Conservation (phyloP, 2,888 invertebrate species). For the Oligia latruncula region DNA sequence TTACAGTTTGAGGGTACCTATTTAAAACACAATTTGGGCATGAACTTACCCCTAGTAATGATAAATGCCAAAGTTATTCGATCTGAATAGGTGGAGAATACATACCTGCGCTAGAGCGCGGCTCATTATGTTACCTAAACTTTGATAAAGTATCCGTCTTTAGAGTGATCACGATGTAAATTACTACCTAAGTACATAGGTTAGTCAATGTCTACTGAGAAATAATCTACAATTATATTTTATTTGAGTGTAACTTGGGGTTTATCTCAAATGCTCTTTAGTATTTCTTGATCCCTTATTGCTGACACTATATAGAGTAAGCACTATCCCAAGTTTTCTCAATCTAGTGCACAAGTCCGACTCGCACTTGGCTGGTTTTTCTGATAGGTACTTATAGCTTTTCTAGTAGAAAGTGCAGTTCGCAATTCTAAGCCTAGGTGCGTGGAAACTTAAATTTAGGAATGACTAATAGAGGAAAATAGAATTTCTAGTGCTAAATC, state of each 20-base stretch:
- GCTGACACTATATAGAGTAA: too few relatives aligned
- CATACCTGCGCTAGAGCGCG: background rate
- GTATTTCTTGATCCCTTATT: too few relatives aligned
- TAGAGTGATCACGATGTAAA: background rate
- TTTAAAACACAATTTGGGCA: background rate
- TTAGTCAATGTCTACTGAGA: background rate
- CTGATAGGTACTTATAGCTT: background rate
- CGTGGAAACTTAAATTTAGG: constrained; percentile 1
- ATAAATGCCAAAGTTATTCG: constrained; percentile 19
- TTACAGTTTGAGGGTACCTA: background rate
- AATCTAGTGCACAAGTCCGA: background rate
- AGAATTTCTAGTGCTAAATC: background rate
- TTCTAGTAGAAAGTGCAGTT: constrained; percentile 1
- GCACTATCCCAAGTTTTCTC: background rate
- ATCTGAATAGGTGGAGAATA: background rate
- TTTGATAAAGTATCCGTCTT: background rate
- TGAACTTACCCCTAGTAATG: background rate
- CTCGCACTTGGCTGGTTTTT: background rate
- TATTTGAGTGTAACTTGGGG: background rate
- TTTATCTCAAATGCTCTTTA: constrained; percentile 8
- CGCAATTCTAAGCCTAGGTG: background rate
- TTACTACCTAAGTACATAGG: background rate
- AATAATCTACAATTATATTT: background rate
- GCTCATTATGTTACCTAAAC: background rate
- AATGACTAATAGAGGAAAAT: constrained; percentile 13